A percentile compares a stretch with the other conserved stretches of the same genome.
Evolutionary conservation across 2,113 vertebrate genomes (phyloP).

Genomic region (Ascaphus truei): DNA sequence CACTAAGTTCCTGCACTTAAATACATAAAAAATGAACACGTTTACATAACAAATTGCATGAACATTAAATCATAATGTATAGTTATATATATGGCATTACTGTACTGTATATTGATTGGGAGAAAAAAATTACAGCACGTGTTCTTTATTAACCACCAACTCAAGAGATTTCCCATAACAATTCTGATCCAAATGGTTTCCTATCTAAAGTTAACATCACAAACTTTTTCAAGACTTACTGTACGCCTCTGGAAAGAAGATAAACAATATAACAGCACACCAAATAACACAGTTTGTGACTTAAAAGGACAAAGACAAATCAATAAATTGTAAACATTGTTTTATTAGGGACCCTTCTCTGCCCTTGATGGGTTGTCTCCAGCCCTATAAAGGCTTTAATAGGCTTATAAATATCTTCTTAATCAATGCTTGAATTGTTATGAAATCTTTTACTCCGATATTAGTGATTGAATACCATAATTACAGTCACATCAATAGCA

Average conservation of each 20-base stretch:
- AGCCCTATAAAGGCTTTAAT: conserved; percentile 21
- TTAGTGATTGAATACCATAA: conserved; percentile 23
- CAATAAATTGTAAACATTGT: conserved; percentile 34
- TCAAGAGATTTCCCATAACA: neutral
- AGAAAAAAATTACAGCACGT: no score
- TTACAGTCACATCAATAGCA: conserved; percentile 15
- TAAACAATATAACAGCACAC: conserved; percentile 16
- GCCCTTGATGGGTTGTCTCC: conserved; percentile 25
- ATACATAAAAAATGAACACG: no score
- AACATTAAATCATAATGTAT: no score
- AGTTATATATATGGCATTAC: no score
- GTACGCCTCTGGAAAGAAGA: conserved; percentile 12
- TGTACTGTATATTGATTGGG: no score
- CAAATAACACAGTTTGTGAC: conserved; percentile 14
- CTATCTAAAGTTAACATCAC: neutral
- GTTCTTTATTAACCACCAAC: no score
- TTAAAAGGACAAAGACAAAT: conserved; percentile 22
- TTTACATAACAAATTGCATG: no score
- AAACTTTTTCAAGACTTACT: neutral
- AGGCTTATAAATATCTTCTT: conserved; percentile 27
- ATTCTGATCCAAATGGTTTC: neutral
- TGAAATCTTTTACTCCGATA: conserved; percentile 18
- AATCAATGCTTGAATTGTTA: conserved; percentile 33
- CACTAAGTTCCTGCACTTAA: no score
- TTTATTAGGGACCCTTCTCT: conserved; percentile 19